Conservation (phyloP, 1,140 invertebrate genomes). For the Tyrophagus putrescentiae region DNA sequence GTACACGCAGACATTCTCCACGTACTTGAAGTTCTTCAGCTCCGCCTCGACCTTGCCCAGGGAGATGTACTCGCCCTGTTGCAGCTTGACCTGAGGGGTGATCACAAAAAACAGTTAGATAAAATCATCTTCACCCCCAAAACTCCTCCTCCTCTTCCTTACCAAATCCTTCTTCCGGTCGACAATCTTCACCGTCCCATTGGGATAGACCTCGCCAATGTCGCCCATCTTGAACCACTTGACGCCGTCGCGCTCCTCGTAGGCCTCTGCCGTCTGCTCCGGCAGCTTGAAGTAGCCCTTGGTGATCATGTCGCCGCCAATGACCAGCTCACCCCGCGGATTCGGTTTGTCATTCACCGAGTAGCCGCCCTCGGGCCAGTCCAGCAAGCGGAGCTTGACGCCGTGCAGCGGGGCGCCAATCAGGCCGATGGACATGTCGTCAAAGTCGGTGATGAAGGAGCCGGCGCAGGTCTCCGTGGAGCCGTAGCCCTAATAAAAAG, state of each 20-base stretch:
- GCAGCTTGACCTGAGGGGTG: no score
- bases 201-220: slow-evolving; percentile 76
- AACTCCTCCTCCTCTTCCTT: no score
- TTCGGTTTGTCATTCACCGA: slow-evolving; percentile 63
- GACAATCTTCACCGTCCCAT: slow-evolving; percentile 89
- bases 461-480: slow-evolving; percentile 23
- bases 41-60: slow-evolving; percentile 49
- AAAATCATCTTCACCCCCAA: no score
- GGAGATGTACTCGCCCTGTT: slow-evolving; percentile 78
- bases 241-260: slow-evolving; percentile 50
- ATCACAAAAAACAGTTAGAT: no score
- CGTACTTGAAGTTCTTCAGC: slow-evolving; percentile 74
- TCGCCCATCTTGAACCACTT: slow-evolving; percentile 90
- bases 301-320: slow-evolving; percentile 78
- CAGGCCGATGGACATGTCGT: slow-evolving; percentile 58
- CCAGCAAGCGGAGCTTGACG: slow-evolving; percentile 67
- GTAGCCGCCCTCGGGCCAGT: slow-evolving; percentile 76
- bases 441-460: slow-evolving; percentile 33
- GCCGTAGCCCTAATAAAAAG: slow-evolving; percentile 23
- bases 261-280: slow-evolving; percentile 74
- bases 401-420: slow-evolving; percentile 75
- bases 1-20: slow-evolving; percentile 94
- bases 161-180: slow-evolving; percentile 87
- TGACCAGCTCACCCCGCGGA: slow-evolving; percentile 80
- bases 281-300: slow-evolving; percentile 83